Evolutionary conservation across 2,113 vertebrate species (phyloP), one percentile per base, ranked within the genome.

Genomic region (Hyla sarda): DNA sequence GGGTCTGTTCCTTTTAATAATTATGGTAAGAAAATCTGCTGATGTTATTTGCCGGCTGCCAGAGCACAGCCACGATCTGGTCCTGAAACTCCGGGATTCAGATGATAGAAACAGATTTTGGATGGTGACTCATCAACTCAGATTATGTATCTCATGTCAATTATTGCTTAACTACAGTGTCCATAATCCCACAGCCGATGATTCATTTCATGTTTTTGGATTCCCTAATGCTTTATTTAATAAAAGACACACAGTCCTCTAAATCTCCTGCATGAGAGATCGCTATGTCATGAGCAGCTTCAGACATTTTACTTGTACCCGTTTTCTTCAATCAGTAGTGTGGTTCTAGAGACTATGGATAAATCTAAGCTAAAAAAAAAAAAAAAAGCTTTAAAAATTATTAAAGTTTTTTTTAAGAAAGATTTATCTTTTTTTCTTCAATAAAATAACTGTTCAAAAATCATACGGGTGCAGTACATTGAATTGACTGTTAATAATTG

Each of bases 81-180:
- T 74, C 50, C 58, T 30, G 52, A 74, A 41, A 73, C 52, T 56
- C 69, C 50, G 32, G 67, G 52, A 83, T 56, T 73, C 16, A 78
- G 56, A 60, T 65, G 45, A 77, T 77, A 75, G 73, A 77, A 85
- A 77, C 83, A 78, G 83, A 85, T 85, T 85, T 54, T 4, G 16
- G 41, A 71, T 62, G 48, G 62, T 86, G 84, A 86, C 62, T 80
- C 84, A 80, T 78, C 21, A 54, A 34, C 56, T 79, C 28, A 25
- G 74, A 76, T 85, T 85, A 77, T 85, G 56, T 62, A 48, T 48
- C 76, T 77, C 30, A 69, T 78, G 83, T 69, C 76, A 86, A 72
- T 86, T 86, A 72, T 86, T 86, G 62, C 65, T 80, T 86, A 79
- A 86, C 84, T 25, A 86, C 47, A 80, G 67, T 72, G 62, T 80